These are phyloP conservation scores for Scaptodrosophila lebanonensis DNA, from an alignment of 1,140 invertebrate genomes.

Conservation along the genomic window DNA sequence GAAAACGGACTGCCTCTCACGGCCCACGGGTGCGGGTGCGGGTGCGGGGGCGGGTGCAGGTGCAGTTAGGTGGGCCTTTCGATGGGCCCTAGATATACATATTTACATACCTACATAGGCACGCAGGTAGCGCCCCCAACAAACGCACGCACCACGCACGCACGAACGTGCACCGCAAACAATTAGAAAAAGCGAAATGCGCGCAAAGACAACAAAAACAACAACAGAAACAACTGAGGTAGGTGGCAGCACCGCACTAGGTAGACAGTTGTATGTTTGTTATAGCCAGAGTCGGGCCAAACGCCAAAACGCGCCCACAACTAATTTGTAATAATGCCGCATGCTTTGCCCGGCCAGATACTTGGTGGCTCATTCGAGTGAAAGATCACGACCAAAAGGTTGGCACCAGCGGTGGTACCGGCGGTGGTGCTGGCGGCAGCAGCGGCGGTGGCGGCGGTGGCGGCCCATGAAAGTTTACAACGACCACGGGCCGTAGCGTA, in stretches of 20 bases:
- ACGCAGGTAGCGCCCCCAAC: constrained; percentile 6
- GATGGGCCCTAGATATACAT: too few species aligned
- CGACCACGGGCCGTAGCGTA: constrained; percentile 45
- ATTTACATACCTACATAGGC: background rate
- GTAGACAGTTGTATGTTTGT: too few species aligned
- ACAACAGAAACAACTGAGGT: constrained; percentile 11
- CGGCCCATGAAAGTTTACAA: constrained; percentile 68
- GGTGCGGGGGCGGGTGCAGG: too few species aligned
- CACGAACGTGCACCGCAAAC: constrained; percentile 52
- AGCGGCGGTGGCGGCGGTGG: constrained; percentile 48
- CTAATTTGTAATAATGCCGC: constrained; percentile 69
- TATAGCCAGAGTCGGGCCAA: too few species aligned
- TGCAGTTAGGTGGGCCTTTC: too few species aligned
- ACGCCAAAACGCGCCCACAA: constrained; percentile 42
- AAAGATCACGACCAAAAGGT: constrained; percentile 73
- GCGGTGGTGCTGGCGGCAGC: constrained; percentile 31
- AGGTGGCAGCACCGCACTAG: constrained; percentile 14
- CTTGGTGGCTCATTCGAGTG: constrained; percentile 37
- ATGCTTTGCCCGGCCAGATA: constrained; percentile 46
- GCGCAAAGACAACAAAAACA: constrained; percentile 13
- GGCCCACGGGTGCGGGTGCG: too few species aligned
- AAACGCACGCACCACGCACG: constrained; percentile 9
- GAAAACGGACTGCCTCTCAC: too few species aligned
- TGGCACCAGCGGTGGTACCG: constrained; percentile 45
- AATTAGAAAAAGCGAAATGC: constrained; percentile 43